Base-by-base conservation (phyloP, 2,113 vertebrate species). In the Pavo muticus region DNA sequence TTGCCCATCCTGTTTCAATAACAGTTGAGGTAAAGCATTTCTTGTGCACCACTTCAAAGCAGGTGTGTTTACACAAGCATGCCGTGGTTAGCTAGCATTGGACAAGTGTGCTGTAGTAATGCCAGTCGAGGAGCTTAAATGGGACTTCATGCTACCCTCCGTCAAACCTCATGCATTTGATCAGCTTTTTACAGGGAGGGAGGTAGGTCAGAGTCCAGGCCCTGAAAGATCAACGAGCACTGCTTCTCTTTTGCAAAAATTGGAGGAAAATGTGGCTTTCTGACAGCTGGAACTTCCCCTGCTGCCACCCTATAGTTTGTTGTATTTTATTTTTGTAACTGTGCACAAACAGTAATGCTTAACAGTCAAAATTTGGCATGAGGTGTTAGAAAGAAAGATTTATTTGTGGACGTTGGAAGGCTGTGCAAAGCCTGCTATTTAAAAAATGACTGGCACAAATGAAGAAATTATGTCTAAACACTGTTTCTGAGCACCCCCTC, bases 321-420 rank as follows among this genome's bases (percentile, higher is more conserved):
- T 70, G n/a, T 90, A 44, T 64, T 95, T 95, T 77, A 21, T 42
- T 81, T 92, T 84, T 73, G 50, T 75, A 78, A 48, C 54, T 91
- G n/a, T 65, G 59, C 48, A 25, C 81, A 85, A 72, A 89, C 78
- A 92, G 70, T 93, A 87, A 50, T 87, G 80, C 87, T 87, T 92
- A 81, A 71, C 87, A 94, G 84, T 92, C 56, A 92, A 87, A 97
- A 90, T 94, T 68, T 95, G 94, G 91, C 94, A 73, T 65, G 86
- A 84, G 74, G 52, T 91, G 85, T 86, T 83, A 93, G 86, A 71
- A 89, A 72, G 87, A 90, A 67, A 20, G 30, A 37, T 56, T 72
- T 88, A 86, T 94, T 95, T 94, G 78, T 94, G 84, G 84, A 84
- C 77, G 87, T 81, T 93, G 74, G 81, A 87, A 96, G 71, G 81